Evolutionary conservation across 23 tunicate genomes (phyloP).

Genomic region (Corella eumyota): DNA sequence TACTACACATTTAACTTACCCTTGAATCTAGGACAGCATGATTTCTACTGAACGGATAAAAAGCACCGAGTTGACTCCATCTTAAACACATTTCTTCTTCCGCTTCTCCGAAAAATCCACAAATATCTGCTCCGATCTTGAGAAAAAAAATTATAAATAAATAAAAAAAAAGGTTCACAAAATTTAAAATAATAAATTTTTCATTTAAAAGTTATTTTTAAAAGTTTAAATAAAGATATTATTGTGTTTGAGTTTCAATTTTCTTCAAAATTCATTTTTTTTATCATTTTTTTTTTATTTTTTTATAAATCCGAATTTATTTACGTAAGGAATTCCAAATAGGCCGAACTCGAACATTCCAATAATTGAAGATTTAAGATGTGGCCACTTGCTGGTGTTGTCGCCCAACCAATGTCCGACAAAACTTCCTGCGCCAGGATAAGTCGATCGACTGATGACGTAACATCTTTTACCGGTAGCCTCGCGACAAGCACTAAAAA

Average conservation of each 20-base stretch:
- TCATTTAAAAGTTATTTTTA: neutral
- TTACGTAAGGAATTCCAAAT: slow-evolving; percentile 73
- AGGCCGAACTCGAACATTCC: slow-evolving; percentile 65
- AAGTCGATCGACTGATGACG: slow-evolving; percentile 86
- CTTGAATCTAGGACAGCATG: slow-evolving; percentile 34
- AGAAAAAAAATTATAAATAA: neutral
- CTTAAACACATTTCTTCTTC: slow-evolving; percentile 61
- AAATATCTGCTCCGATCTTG: slow-evolving; percentile 84
- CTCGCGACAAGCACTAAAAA: slow-evolving; percentile 38
- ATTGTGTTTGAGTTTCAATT: too few species aligned
- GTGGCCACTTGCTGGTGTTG: slow-evolving; percentile 79
- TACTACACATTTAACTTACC: slow-evolving; percentile 3
- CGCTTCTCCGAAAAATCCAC: slow-evolving; percentile 76
- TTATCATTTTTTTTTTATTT: too few species aligned
- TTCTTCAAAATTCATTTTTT: too few species aligned
- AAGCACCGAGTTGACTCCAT: slow-evolving; percentile 88
- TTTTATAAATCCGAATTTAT: neutral
- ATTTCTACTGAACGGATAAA: slow-evolving; percentile 81
- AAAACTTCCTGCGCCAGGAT: slow-evolving; percentile 82
- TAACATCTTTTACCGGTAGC: slow-evolving; percentile 87
- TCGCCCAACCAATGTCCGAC: slow-evolving; percentile 98
- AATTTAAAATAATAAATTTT: neutral
- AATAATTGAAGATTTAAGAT: slow-evolving; percentile 28
- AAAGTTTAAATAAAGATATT: too few species aligned
- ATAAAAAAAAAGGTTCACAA: too few species aligned